These are phyloP conservation scores for Lutjanus argentimaculatus DNA, from an alignment of 2,797 vertebrate genomes.

Conservation along the genomic window DNA sequence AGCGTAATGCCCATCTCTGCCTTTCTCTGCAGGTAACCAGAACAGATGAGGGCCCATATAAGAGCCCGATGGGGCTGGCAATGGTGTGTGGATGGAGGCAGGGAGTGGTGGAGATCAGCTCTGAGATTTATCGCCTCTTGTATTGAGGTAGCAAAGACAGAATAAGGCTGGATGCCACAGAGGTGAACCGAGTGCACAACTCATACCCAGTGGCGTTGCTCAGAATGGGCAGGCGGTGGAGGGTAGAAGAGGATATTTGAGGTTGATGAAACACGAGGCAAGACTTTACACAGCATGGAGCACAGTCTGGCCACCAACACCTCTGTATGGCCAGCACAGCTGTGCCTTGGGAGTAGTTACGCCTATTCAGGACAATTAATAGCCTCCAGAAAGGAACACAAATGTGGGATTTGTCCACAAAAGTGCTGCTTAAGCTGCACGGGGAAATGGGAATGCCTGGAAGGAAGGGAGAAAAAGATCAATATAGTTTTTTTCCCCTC, in stretches of 20 bases:
- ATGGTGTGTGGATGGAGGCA: constrained; percentile 66
- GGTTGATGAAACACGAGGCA: constrained; percentile 87
- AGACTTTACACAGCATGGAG: constrained; percentile 73
- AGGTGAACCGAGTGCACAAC: constrained; percentile 71
- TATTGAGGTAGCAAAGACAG: constrained; percentile 73
- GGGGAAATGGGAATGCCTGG: constrained; percentile 81
- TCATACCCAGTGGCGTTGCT: constrained; percentile 68
- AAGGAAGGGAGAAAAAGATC: constrained; percentile 82
- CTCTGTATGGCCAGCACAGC: constrained; percentile 68
- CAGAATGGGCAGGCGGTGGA: constrained; percentile 67
- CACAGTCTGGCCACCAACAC: constrained; percentile 76
- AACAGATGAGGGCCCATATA: constrained; percentile 81
- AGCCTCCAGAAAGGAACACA: constrained; percentile 83
- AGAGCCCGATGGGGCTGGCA: constrained; percentile 63
- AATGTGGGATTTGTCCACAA: constrained; percentile 82
- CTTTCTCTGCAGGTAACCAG: constrained; percentile 84
- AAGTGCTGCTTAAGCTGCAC: constrained; percentile 85
- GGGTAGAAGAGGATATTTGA: constrained; percentile 66
- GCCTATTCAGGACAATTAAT: constrained; percentile 84
- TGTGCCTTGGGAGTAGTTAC: constrained; percentile 77
- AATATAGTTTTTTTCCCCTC: constrained; percentile 71
- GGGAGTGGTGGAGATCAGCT: constrained; percentile 75
- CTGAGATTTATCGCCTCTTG: constrained; percentile 78
- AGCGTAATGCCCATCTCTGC: constrained; percentile 81
- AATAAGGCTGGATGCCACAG: constrained; percentile 66